phyloP scores from a whole-genome alignment of 2,797 vertebrate genomes.

The Phalloptychus januarius region DNA sequence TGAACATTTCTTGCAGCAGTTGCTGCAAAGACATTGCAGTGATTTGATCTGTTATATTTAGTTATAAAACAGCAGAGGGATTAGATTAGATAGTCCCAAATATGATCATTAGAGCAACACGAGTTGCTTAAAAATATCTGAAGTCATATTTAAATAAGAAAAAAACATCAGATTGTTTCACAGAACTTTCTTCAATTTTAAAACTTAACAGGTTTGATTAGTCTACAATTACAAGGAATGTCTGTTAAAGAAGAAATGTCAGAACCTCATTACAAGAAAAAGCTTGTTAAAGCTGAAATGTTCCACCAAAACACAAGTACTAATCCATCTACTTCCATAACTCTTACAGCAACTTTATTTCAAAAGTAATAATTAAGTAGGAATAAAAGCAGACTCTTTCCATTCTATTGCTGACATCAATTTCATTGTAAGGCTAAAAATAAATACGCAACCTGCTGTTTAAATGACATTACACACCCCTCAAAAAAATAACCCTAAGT shows the following conservation, averaged over 20 bases:
- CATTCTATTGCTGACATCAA: conserved; percentile 73
- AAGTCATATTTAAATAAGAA: neutral
- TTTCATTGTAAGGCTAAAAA: conserved; percentile 70
- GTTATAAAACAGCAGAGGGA: conserved; percentile 20
- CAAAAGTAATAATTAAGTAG: conserved; percentile 13
- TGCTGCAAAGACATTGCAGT: conserved; percentile 12
- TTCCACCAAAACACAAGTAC: neutral
- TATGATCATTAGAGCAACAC: neutral
- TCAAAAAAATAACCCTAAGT: conserved; percentile 26
- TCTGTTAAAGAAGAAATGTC: neutral
- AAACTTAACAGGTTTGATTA: neutral
- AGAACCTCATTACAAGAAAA: neutral
- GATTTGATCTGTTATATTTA: conserved; percentile 16
- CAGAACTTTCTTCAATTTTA: neutral
- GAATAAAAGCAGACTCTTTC: conserved; percentile 13
- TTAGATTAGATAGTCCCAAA: neutral
- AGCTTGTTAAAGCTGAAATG: neutral
- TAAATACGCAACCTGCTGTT: conserved; percentile 68
- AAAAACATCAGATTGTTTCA: neutral
- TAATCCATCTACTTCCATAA: conserved; percentile 17
- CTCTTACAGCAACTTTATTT: conserved; percentile 13
- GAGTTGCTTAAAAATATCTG: neutral
- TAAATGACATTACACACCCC: conserved; percentile 35
- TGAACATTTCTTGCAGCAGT: conserved; percentile 25
- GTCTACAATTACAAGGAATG: neutral